Evolutionary conservation across 2,113 vertebrate species (phyloP).

Genomic region (Bothrops jararaca): DNA sequence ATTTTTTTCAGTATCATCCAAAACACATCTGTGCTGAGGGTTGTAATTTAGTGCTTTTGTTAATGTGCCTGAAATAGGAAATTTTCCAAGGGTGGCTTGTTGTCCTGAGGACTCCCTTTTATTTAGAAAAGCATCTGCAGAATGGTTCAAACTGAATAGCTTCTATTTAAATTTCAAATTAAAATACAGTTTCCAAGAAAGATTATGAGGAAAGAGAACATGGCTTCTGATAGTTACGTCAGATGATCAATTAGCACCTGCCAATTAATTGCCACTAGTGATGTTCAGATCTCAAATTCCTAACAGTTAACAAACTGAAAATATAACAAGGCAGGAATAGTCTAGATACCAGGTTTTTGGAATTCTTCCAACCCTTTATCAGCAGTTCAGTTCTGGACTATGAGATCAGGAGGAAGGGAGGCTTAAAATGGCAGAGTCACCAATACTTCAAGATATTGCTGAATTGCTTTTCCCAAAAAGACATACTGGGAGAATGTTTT

Average conservation of each 20-base stretch:
- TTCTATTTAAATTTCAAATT: constrained; percentile 1
- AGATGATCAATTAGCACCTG: neutral
- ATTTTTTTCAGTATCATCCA: neutral
- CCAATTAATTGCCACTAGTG: neutral
- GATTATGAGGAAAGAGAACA: neutral
- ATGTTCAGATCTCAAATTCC: neutral
- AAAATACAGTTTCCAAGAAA: constrained; percentile 4
- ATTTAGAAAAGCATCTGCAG: neutral
- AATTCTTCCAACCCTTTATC: neutral
- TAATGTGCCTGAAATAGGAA: neutral
- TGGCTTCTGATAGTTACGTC: neutral
- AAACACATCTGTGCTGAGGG: neutral
- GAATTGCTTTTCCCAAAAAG: neutral
- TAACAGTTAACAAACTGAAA: neutral
- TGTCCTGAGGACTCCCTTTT: neutral
- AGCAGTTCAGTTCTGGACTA: neutral
- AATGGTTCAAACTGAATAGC: neutral
- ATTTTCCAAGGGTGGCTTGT: neutral
- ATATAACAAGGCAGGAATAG: neutral
- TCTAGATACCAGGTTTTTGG: neutral
- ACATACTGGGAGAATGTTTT: neutral
- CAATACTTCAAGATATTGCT: neutral
- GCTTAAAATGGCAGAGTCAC: neutral
- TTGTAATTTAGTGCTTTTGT: neutral
- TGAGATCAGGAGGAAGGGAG: neutral